These are phyloP conservation scores for Nothobranchius furzeri DNA, from an alignment of 2,113 vertebrate genomes.

Conservation along the genomic window DNA sequence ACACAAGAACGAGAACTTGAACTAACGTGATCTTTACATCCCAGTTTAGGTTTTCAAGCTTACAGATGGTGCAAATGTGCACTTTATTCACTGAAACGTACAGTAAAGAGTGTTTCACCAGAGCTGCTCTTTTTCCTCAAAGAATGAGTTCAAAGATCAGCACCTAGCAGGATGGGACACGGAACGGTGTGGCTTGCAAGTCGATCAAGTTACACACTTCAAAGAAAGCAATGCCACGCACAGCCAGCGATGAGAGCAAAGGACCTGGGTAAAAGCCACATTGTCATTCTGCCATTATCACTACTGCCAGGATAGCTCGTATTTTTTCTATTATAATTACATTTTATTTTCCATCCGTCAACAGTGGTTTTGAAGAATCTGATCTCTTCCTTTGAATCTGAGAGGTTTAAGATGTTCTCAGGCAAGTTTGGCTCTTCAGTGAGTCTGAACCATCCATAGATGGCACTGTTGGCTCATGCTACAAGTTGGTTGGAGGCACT, in stretches of 20 bases:
- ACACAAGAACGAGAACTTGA: slow-evolving; percentile 2
- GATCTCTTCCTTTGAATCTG: slow-evolving; percentile 75
- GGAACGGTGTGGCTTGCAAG: slow-evolving; percentile 71
- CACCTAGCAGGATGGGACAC: slow-evolving; percentile 67
- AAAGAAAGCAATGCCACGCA: slow-evolving; percentile 72
- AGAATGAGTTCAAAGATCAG: slow-evolving; percentile 80
- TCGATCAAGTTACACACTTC: slow-evolving; percentile 82
- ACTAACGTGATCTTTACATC: slow-evolving; percentile 16
- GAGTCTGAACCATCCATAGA: slow-evolving; percentile 67
- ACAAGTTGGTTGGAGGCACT: slow-evolving; percentile 19
- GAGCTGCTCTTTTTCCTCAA: slow-evolving; percentile 74
- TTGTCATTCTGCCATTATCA: slow-evolving; percentile 73
- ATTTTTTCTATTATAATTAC: slow-evolving; percentile 59
- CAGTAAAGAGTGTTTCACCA: slow-evolving; percentile 31
- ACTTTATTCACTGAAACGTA: slow-evolving; percentile 20
- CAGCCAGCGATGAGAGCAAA: slow-evolving; percentile 74
- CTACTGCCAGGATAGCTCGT: slow-evolving; percentile 59
- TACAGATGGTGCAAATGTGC: slow-evolving; percentile 10
- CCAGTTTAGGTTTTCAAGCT: slow-evolving; percentile 6
- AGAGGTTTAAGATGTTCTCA: slow-evolving; percentile 61
- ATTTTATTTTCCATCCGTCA: slow-evolving; percentile 47
- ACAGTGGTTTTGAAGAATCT: slow-evolving; percentile 75
- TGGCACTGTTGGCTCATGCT: slow-evolving; percentile 83
- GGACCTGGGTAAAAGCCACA: slow-evolving; percentile 60
- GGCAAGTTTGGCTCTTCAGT: slow-evolving; percentile 14